A percentile compares a stretch with the other conserved stretches of the same genome.
Evolutionary conservation across 2,113 vertebrate species (phyloP).

Genomic region (Spermophilus dauricus): DNA sequence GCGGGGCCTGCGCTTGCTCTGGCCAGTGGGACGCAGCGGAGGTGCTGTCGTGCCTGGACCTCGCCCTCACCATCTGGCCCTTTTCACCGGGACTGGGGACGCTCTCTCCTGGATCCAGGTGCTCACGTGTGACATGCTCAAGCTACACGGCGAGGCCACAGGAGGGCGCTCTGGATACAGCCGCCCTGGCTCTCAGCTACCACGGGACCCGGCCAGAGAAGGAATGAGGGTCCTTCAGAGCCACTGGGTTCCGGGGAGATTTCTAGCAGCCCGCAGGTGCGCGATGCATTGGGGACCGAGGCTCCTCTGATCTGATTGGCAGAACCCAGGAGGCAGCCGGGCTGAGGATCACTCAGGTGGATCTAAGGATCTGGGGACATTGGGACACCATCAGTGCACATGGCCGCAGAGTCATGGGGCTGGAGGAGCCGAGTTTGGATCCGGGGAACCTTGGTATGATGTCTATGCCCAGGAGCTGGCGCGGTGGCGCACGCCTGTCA

Average conservation of each 20-base stretch:
- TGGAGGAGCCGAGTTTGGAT: neutral
- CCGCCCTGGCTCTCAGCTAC: neutral
- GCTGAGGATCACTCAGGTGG: neutral
- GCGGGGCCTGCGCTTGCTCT: neutral
- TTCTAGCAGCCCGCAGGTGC: neutral
- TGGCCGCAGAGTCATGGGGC: neutral
- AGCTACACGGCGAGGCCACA: too few species aligned
- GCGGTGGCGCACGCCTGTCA: too few species aligned
- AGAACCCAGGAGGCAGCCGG: neutral
- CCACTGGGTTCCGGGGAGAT: neutral
- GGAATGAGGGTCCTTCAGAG: neutral
- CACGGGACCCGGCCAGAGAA: too few species aligned
- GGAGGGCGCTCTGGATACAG: neutral
- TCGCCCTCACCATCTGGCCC: neutral
- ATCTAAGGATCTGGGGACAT: neutral
- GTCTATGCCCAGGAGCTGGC: neutral
- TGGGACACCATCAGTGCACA: neutral
- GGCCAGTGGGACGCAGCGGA: neutral
- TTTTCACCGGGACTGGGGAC: neutral
- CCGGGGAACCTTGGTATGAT: neutral
- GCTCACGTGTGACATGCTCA: neutral
- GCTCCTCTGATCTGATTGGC: neutral
- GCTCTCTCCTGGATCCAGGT: neutral
- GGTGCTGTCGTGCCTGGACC: neutral
- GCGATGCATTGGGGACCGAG: neutral